A percentile compares a stretch with the other conserved stretches of the same genome.
These are phyloP conservation scores for Biston stratarius DNA, from an alignment of 2,888 invertebrate species.

Conservation along the genomic window DNA sequence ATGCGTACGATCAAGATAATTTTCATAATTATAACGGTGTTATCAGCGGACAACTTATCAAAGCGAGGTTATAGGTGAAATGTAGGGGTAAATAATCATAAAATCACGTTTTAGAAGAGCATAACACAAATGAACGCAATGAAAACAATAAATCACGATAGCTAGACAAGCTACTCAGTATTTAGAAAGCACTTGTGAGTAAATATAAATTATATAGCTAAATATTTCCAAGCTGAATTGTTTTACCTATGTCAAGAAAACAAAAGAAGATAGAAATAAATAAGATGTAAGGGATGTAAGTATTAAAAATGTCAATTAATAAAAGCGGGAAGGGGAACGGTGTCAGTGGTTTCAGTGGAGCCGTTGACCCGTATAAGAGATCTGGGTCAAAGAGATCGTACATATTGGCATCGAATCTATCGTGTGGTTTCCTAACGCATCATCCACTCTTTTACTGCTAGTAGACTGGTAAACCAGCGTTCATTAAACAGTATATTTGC, in stretches of 20 bases:
- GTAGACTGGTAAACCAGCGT: neutral
- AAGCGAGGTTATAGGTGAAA: slow-evolving; percentile 3
- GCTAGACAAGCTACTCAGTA: neutral
- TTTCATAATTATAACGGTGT: neutral
- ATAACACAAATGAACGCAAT: neutral
- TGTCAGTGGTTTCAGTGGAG: slow-evolving; percentile 56
- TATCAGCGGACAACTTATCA: neutral
- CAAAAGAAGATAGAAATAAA: no score
- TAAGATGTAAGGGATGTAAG: no score
- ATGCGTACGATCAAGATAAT: neutral
- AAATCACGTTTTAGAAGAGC: neutral
- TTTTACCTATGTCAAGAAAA: no score
- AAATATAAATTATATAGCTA: no score
- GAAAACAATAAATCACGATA: neutral
- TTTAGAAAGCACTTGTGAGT: no score
- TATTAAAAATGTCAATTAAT: slow-evolving; percentile 65
- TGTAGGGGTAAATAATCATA: neutral
- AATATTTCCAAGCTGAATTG: no score
- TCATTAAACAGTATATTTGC: no score
- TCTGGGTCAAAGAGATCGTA: slow-evolving; percentile 78
- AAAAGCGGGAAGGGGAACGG: slow-evolving; percentile 59
- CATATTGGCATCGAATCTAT: slow-evolving; percentile 50
- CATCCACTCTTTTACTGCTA: neutral
- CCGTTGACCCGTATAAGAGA: slow-evolving; percentile 74
- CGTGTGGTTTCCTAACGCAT: slow-evolving; percentile 54